A percentile compares a stretch with the other conserved stretches of the same genome.
phyloP scores from a whole-genome alignment of 2,888 invertebrate species.

The Epistrophella euchroma region DNA sequence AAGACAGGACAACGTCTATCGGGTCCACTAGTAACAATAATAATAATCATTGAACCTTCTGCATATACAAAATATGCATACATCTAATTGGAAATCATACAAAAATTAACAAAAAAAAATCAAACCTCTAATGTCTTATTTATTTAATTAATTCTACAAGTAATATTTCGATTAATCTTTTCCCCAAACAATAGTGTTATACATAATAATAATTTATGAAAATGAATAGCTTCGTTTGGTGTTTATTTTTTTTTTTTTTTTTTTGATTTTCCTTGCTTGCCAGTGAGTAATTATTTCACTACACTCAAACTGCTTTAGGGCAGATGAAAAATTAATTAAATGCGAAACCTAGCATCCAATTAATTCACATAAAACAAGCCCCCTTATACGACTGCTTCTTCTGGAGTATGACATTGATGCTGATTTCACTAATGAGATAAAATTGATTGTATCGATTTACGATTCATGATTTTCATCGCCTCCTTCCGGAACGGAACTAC shows the following conservation, averaged over 20 bases:
- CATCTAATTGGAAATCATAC: not conserved
- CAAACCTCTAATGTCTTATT: not conserved
- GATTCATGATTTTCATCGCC: conserved; percentile 24
- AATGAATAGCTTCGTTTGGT: conserved; percentile 21
- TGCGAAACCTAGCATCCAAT: conserved; percentile 33
- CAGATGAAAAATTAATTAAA: conserved; percentile 46
- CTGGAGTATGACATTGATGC: conserved; percentile 36
- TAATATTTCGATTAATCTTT: not conserved
- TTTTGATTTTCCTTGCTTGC: not conserved
- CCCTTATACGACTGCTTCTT: not conserved
- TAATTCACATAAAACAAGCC: conserved; percentile 39
- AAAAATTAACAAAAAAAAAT: not conserved
- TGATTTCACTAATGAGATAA: conserved; percentile 54
- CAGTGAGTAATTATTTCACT: conserved; percentile 25
- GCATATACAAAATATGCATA: not conserved
- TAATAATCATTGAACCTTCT: not conserved
- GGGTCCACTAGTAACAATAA: too few relatives aligned
- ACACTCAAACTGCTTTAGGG: conserved; percentile 5
- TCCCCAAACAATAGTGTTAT: not conserved
- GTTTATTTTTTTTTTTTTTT: not conserved
- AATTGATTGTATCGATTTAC: conserved; percentile 52
- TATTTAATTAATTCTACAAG: not conserved
- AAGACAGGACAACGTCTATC: too few relatives aligned
- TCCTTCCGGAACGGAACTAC: not conserved
- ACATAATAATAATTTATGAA: not conserved